Base-by-base conservation (phyloP, 2,113 vertebrate genomes). In the Sylvilagus bachmani region DNA sequence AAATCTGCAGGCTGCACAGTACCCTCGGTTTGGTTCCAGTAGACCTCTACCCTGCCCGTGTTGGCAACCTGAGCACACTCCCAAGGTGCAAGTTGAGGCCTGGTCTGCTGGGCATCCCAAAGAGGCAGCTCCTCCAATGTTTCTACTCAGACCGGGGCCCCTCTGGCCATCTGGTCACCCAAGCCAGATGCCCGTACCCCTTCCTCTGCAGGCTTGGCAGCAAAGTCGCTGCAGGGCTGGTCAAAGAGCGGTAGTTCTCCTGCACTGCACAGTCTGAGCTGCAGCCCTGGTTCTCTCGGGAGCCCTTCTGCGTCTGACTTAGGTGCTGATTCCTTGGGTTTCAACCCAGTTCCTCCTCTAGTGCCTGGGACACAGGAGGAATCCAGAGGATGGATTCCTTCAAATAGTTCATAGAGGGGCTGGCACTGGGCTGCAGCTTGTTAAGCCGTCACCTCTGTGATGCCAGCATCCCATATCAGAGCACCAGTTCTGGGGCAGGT, bases 21-120 rank as follows among this genome's bases (percentile, higher is more conserved):
- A 29, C 61, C 53, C 66, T 6, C 0, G 49, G 70, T n/a, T 81
- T 1, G 0, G 67, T 24, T 10, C 31, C 27, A 10, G 38, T 13
- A 25, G 77, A 31, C 24, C n/a, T 25, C 38, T 0, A 4, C 70
- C 61, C 29, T 21, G 13, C 49, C 25, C 31, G 29, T 27, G 27
- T 29, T 14, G 21, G 38, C 21, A 10, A 3, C 6, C 33, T 13
- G 3, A 10, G 31, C 55, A 38, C 0, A 1, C 3, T 51, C 5
- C 24, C 16, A 49, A 33, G 4, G 8, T 14, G 33, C 44, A 62
- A 62, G 62, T n/a, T 29, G 9, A 4, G 3, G 2, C 11, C 31
- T 86, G 13, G 19, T 25, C 17, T 24, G 14, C 62, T 24, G 29
- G 69, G n/a, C 49, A 13, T 38, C n/a, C 16, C 10, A 24, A 69